phyloP scores from a whole-genome alignment of 1,140 invertebrate genomes.

The Cydia strobilella region DNA sequence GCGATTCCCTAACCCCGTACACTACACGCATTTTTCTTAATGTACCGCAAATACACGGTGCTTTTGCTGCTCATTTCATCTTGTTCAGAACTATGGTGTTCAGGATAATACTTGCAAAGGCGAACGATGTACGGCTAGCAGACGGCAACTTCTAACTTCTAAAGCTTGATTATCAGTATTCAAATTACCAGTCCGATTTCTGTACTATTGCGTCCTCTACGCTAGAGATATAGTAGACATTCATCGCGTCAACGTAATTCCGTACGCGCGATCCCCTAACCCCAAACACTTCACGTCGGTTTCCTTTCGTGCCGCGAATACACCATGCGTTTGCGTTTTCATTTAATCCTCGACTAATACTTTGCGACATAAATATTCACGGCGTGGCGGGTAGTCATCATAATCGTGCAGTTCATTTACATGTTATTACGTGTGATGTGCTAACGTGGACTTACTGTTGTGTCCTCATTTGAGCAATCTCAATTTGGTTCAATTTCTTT shows the following conservation, averaged over 20 bases:
- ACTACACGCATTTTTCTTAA: no score
- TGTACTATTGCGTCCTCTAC: neutral
- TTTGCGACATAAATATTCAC: conserved; percentile 58
- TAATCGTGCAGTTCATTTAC: conserved; percentile 67
- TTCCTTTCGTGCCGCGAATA: conserved; percentile 49
- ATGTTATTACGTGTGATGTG: conserved; percentile 57
- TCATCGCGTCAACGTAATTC: conserved; percentile 13
- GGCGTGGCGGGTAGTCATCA: conserved; percentile 58
- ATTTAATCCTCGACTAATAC: conserved; percentile 53
- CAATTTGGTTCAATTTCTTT: neutral
- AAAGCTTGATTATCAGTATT: no score
- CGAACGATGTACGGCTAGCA: no score
- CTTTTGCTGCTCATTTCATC: no score
- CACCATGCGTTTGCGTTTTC: conserved; percentile 43
- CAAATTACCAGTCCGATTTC: neutral
- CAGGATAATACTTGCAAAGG: no score
- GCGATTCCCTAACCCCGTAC: no score
- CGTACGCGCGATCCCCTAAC: conserved; percentile 14
- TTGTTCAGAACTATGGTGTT: no score
- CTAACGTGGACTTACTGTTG: conserved; percentile 36
- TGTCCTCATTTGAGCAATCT: neutral
- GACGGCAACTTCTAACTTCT: no score
- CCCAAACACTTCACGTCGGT: conserved; percentile 35
- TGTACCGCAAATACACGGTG: no score
- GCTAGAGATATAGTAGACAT: neutral